Evolutionary conservation across 2,888 invertebrate genomes (phyloP), one percentile per base, ranked within the genome.

Genomic region (Sabatieria punctata): DNA sequence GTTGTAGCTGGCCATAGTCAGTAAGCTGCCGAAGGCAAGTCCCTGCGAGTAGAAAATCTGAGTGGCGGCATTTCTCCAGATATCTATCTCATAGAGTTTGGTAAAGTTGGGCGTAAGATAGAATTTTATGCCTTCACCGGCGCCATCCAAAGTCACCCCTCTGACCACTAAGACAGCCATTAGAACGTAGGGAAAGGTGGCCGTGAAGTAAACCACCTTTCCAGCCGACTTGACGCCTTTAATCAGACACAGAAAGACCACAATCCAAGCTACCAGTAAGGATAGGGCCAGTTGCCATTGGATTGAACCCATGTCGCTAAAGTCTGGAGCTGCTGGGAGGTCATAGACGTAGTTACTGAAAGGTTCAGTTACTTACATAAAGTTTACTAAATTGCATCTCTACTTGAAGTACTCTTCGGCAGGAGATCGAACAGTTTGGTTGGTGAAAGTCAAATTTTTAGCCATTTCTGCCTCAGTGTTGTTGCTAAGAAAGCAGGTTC

Each of bases 341-440:
- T 48, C 49, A 8, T 58, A 52, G 13, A 60, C 52, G 39, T 56
- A 55, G 43, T 54, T 48, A 36, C 57, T 58, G 30, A 25, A 54
- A 54, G 35, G 27, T 4, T 4, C 6, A 33, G 15, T 1, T 19
- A 6, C 13, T 4, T 4, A 15, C 4, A 19, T 36, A 15, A n/a
- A 37, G 37, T 4, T 6, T 15, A 4, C n/a, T 18, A n/a, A 37
- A 18, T 15, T 4, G 27, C 13, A 8, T 21, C 6, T 18, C 25
- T 26, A 46, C 41, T 46, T 25, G 23, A 46, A 46, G 41, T 35
- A 46, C 18, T 46, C 40, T 23, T 46, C 46, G 21, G 41, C 15
- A 4, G 46, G 38, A 4, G 33, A n/a, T 15, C 25, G 4, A 15
- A 26, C 33, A 11, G 21, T 27, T 18, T 33, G 15, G 30, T 19